phyloP scores from a whole-genome alignment of 2,113 vertebrate genomes.

The Chloebia gouldiae region DNA sequence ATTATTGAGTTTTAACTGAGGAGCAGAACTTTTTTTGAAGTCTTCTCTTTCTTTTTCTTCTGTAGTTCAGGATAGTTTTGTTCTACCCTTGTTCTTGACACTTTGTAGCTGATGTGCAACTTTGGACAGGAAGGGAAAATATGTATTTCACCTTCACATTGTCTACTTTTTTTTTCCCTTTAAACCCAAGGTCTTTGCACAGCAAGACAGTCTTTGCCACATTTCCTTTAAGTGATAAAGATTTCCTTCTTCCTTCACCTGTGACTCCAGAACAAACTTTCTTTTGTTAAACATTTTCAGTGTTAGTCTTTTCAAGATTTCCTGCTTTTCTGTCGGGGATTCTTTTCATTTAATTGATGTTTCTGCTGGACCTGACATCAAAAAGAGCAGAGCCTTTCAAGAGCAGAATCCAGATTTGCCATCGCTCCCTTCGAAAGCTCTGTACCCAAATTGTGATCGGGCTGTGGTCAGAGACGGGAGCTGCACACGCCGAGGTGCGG shows the following conservation, averaged over 20 bases:
- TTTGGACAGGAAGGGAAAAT: background rate
- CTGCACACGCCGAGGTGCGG: background rate
- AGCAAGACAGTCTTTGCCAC: background rate
- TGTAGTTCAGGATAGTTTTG: background rate
- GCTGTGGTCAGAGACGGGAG: background rate
- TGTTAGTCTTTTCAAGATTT: conserved; percentile 47
- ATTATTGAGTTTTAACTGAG: background rate
- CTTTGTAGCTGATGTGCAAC: background rate
- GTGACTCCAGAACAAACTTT: conserved; percentile 33
- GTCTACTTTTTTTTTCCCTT: background rate
- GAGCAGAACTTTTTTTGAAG: background rate
- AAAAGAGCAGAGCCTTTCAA: background rate
- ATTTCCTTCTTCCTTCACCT: conserved; percentile 45
- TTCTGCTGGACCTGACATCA: background rate
- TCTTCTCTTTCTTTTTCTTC: background rate
- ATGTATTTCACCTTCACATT: background rate
- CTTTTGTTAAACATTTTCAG: conserved; percentile 25
- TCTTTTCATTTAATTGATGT: conserved; percentile 32
- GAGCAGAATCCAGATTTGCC: background rate
- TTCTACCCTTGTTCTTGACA: background rate
- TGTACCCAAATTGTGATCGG: background rate
- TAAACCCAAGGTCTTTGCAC: conserved; percentile 25
- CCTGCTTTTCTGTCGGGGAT: background rate
- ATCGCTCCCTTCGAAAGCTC: background rate
- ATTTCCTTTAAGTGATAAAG: conserved; percentile 35